Evolutionary conservation across 2,888 invertebrate genomes (phyloP).

Genomic region (Aporophyla nigra): DNA sequence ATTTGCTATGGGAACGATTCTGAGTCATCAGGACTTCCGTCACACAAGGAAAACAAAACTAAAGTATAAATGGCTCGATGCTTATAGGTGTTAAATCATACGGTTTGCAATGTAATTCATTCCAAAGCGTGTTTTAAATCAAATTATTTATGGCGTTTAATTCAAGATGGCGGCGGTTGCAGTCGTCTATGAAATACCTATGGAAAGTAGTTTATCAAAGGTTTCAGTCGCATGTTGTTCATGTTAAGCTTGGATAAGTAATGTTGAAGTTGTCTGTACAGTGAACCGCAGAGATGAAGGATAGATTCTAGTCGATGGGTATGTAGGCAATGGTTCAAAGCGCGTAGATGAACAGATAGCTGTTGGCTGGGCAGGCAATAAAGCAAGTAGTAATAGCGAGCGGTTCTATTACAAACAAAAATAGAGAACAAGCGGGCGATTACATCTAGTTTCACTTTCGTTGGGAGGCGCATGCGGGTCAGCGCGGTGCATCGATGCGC

Average conservation of each 20-base stretch:
- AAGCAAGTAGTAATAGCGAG: conserved; percentile 57
- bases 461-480: conserved; percentile 80
- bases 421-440: conserved; percentile 77
- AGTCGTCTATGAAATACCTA: conserved; percentile 55
- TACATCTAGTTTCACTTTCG: conserved; percentile 86
- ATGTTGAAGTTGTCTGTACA: conserved; percentile 7
- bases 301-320: conserved; percentile 6
- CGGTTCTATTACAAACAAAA: conserved; percentile 72
- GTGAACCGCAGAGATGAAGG: background rate
- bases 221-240: conserved; percentile 34
- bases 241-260: conserved; percentile 27
- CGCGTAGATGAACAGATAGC: conserved; percentile 65
- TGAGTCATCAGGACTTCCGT: conserved; percentile 59
- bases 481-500: conserved; percentile 77
- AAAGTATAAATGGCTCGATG: conserved; percentile 68
- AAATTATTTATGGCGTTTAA: conserved; percentile 75
- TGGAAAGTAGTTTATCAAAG: conserved; percentile 48
- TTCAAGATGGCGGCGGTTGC: conserved; percentile 65
- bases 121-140: conserved; percentile 72
- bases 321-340: conserved; percentile 28
- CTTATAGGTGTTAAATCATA: conserved; percentile 76
- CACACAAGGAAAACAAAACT: conserved; percentile 67
- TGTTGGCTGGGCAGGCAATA: conserved; percentile 30
- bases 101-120: conserved; percentile 69
- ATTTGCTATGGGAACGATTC: conserved; percentile 35